These are phyloP conservation scores for Nannoperca australis DNA, from an alignment of 2,797 vertebrate species.

Conservation along the genomic window DNA sequence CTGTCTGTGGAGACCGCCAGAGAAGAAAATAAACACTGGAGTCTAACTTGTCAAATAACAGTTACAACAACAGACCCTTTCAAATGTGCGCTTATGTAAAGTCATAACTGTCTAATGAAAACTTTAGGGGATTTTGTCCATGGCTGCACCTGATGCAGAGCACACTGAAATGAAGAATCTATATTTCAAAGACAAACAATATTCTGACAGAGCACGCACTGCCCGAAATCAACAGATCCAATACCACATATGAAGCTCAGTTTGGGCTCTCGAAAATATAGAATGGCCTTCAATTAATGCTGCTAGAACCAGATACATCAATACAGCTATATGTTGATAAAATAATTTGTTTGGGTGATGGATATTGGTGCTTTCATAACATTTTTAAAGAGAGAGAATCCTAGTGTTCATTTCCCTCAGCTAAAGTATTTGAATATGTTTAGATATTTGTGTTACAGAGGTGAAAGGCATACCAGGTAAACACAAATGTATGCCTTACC, in stretches of 20 bases:
- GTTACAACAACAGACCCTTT: constrained; percentile 37
- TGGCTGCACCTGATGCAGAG: background rate
- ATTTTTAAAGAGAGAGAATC: background rate
- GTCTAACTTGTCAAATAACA: constrained; percentile 48
- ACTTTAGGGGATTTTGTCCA: constrained; percentile 7
- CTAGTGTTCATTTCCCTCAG: background rate
- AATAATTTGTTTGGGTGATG: background rate
- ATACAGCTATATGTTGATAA: background rate
- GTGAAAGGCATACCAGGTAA: background rate
- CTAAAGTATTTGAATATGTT: background rate
- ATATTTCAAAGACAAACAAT: background rate
- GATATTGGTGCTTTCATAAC: no score
- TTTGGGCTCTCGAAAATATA: background rate
- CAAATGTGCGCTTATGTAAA: constrained; percentile 1
- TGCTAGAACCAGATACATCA: background rate
- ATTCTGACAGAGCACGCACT: background rate
- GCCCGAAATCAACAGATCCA: background rate
- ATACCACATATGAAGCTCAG: background rate
- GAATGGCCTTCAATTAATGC: background rate
- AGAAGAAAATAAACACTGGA: constrained; percentile 63
- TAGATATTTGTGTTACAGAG: background rate
- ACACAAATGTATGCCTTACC: background rate
- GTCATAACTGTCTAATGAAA: constrained; percentile 15
- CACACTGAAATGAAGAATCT: background rate
- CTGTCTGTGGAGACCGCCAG: constrained; percentile 43